Conservation (phyloP, 2,888 invertebrate genomes). For the Neuroscelio doddi region DNA sequence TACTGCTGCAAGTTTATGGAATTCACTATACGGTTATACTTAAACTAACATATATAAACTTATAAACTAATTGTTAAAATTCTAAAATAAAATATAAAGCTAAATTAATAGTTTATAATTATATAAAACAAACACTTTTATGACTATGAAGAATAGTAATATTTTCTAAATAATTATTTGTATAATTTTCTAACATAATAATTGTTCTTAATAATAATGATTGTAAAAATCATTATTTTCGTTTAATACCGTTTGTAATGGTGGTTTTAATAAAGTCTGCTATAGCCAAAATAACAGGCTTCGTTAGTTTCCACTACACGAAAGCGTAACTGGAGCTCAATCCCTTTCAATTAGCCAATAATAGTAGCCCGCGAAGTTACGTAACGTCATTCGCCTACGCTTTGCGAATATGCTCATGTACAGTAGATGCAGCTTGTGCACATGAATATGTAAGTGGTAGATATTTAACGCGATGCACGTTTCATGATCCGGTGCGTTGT, state of each 20-base stretch:
- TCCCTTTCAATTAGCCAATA: conserved; percentile 55
- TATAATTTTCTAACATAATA: too few relatives aligned
- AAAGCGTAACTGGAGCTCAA: conserved; percentile 51
- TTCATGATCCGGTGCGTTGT: conserved; percentile 48
- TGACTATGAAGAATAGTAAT: too few relatives aligned
- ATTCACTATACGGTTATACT: too few relatives aligned
- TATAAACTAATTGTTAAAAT: too few relatives aligned
- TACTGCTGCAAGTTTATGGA: too few relatives aligned
- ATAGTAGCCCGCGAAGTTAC: conserved; percentile 48
- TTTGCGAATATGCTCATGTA: conserved; percentile 39
- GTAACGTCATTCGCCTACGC: conserved; percentile 46
- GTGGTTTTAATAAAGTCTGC: conserved; percentile 30
- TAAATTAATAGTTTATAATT: too few relatives aligned
- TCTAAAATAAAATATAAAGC: too few relatives aligned
- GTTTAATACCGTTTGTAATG: background rate
- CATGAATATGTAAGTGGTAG: conserved; percentile 36
- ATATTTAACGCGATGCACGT: conserved; percentile 45
- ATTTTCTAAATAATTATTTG: too few relatives aligned
- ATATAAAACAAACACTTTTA: too few relatives aligned
- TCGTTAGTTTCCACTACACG: conserved; percentile 33
- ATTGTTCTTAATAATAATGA: background rate
- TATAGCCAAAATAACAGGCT: conserved; percentile 37
- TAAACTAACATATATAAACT: too few relatives aligned
- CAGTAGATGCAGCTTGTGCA: conserved; percentile 37
- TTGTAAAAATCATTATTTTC: background rate